These are phyloP conservation scores for Drosophila serrata DNA, from an alignment of 1,140 invertebrate species.

Conservation along the genomic window DNA sequence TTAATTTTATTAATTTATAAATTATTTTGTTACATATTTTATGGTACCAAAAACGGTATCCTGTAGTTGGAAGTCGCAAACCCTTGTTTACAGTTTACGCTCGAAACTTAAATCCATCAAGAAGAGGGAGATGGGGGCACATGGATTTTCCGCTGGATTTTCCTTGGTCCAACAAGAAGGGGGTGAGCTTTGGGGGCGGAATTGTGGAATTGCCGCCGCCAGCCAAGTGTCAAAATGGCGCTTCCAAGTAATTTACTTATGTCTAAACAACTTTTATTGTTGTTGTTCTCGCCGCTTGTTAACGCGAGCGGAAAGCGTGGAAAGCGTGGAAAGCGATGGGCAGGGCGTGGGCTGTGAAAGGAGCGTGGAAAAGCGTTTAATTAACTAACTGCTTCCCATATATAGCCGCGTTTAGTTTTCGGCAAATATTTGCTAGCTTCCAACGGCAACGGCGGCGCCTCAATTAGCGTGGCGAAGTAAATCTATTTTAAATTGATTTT, in stretches of 20 bases:
- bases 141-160: conserved; percentile 6
- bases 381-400: conserved; percentile 58
- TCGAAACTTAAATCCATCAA: conserved; percentile 53
- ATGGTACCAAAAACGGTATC: background rate
- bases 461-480: conserved; percentile 72
- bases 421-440: conserved; percentile 75
- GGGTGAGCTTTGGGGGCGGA: conserved; percentile 1
- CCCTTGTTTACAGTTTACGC: conserved; percentile 45
- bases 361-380: conserved; percentile 67
- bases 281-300: conserved; percentile 28
- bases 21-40: background rate
- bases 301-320: conserved; percentile 2
- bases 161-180: background rate
- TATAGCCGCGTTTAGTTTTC: conserved; percentile 59
- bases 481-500: conserved; percentile 83
- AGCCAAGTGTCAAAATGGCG: conserved; percentile 77
- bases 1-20: no score
- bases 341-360: background rate
- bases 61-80: background rate
- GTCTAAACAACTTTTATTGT: conserved; percentile 59
- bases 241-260: conserved; percentile 77
- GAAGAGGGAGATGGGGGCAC: background rate
- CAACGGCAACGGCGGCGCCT: conserved; percentile 36
- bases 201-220: conserved; percentile 49
- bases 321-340: background rate